Evolutionary conservation across 2,888 invertebrate species (phyloP).

Genomic region (Microdon myrmicae): DNA sequence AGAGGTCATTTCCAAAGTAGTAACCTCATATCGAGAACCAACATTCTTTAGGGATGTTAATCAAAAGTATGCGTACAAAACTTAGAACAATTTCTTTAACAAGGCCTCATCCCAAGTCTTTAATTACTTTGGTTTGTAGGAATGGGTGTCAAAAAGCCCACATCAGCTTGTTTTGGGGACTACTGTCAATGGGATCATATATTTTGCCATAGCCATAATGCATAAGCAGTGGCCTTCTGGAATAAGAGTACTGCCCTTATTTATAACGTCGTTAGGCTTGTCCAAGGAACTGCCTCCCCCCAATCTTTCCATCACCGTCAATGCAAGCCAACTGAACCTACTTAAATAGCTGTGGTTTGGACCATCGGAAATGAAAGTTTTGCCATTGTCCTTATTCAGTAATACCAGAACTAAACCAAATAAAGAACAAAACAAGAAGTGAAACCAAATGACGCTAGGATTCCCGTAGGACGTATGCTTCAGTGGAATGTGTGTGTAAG

Average conservation of each 20-base stretch:
- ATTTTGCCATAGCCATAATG: neutral
- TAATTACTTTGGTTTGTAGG: neutral
- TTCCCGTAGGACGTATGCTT: constrained; percentile 5
- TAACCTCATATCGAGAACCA: too few species aligned
- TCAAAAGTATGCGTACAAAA: too few species aligned
- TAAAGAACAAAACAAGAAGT: neutral
- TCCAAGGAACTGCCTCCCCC: constrained; percentile 12
- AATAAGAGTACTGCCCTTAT: constrained; percentile 27
- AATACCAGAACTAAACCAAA: neutral
- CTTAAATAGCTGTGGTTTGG: constrained; percentile 41
- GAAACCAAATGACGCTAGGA: constrained; percentile 34
- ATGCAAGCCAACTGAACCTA: constrained; percentile 30
- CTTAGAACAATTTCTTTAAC: neutral
- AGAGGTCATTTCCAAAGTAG: too few species aligned
- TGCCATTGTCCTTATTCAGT: constrained; percentile 12
- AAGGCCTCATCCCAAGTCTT: neutral
- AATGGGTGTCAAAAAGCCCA: neutral
- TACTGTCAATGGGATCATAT: constrained; percentile 2
- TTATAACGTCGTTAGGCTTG: constrained; percentile 43
- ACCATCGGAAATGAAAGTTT: constrained; percentile 45
- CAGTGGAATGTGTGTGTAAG: neutral
- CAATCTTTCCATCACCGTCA: neutral
- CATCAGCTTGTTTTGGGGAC: constrained; percentile 4
- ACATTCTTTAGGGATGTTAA: too few species aligned
- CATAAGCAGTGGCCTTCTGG: constrained; percentile 1